phyloP scores from a whole-genome alignment of 2,113 vertebrate genomes.

The Agapornis roseicollis region DNA sequence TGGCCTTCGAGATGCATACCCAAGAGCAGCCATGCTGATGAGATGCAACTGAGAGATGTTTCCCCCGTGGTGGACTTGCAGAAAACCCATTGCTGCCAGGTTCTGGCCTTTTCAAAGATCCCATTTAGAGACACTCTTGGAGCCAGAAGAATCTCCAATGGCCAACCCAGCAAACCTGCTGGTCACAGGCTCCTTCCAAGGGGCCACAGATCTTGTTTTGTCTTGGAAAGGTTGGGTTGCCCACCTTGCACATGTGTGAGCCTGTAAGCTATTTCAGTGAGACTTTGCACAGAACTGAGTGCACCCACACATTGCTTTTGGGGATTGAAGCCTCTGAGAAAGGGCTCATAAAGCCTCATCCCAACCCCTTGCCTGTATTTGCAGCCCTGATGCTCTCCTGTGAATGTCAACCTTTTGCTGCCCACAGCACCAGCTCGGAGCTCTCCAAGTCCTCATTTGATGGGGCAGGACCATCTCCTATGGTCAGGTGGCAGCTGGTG shows the following conservation, averaged over 20 bases:
- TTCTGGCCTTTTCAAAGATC: not conserved
- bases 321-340: not conserved
- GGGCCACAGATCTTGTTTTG: not conserved
- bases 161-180: not conserved
- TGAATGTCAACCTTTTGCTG: not conserved
- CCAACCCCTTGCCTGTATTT: not conserved
- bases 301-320: rapidly evolving
- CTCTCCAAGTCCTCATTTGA: not conserved
- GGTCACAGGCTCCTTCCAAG: not conserved
- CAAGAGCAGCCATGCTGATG: not conserved
- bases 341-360: not conserved
- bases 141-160: not conserved
- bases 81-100: not conserved
- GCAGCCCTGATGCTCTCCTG: not conserved
- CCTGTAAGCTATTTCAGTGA: not conserved
- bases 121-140: not conserved
- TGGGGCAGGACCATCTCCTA: rapidly evolving
- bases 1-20: not conserved
- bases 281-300: not conserved
- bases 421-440: rapidly evolving
- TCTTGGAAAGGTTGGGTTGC: not conserved
- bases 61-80: not conserved
- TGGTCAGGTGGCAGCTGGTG: not conserved
- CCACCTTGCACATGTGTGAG: not conserved
- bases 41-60: not conserved